Conservation (phyloP, 2,797 vertebrate genomes). For the Gymnopithys bicolor region DNA sequence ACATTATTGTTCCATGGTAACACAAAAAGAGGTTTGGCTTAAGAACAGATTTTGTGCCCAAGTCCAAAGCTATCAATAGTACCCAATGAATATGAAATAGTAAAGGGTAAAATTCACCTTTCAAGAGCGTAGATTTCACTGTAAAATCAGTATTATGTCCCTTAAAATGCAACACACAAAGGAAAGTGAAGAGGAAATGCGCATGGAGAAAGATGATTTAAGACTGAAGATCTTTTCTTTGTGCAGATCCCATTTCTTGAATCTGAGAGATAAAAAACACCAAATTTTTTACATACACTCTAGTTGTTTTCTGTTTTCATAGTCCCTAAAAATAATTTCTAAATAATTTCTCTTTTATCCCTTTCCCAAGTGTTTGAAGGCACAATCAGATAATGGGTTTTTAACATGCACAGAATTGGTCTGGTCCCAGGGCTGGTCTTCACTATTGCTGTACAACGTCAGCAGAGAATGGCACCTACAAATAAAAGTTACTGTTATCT, state of each 20-base stretch:
- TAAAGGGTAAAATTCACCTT: neutral
- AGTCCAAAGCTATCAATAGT: neutral
- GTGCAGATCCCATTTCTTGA: neutral
- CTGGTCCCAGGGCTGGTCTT: neutral
- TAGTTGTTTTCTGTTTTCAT: neutral
- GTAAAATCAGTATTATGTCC: neutral
- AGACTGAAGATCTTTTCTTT: neutral
- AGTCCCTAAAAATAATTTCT: neutral
- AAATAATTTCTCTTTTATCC: neutral
- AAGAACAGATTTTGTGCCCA: neutral
- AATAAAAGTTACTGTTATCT: neutral
- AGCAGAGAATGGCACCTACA: neutral
- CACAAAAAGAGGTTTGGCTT: neutral
- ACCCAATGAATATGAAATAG: neutral
- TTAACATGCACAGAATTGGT: neutral
- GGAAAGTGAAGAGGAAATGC: neutral
- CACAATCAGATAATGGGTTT: neutral
- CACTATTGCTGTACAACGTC: neutral
- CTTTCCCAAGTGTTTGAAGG: neutral
- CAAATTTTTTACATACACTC: neutral
- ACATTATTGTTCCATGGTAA: neutral
- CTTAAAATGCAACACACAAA: neutral
- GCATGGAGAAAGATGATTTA: fast-evolving
- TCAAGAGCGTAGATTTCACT: neutral
- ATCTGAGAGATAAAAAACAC: neutral